A percentile compares a stretch with the other conserved stretches of the same genome.
Evolutionary conservation across 2,113 vertebrate species (phyloP).

Genomic region (Anser brachyrhynchus): DNA sequence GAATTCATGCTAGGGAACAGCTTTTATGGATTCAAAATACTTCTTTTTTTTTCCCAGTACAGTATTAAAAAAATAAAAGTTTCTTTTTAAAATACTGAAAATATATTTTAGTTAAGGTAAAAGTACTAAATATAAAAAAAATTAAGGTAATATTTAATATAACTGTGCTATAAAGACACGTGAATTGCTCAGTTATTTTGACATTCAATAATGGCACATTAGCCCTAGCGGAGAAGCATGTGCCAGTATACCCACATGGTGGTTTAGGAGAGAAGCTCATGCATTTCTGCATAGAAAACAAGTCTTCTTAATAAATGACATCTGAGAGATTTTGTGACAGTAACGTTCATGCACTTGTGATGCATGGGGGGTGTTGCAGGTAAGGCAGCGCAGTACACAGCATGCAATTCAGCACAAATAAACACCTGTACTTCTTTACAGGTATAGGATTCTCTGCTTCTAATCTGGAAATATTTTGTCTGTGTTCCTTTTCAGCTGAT

Average conservation of each 20-base stretch:
- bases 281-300: slow-evolving; percentile 57
- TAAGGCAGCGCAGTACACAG: slow-evolving; percentile 27
- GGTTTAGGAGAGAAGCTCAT: slow-evolving; percentile 39
- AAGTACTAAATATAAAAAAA: slow-evolving; percentile 67
- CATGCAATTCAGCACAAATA: slow-evolving; percentile 1
- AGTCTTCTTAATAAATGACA: slow-evolving; percentile 12
- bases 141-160: slow-evolving; percentile 57
- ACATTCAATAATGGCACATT: slow-evolving; percentile 55
- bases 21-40: slow-evolving; percentile 25
- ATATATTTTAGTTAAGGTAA: slow-evolving; percentile 70
- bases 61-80: slow-evolving; percentile 72
- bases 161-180: slow-evolving; percentile 56
- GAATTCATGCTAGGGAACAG: neutral
- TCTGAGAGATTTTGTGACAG: neutral
- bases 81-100: slow-evolving; percentile 64
- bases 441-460: slow-evolving; percentile 19
- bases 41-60: slow-evolving; percentile 19
- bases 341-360: neutral
- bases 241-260: slow-evolving; percentile 28
- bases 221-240: neutral
- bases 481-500: neutral
- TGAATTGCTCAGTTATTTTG: slow-evolving; percentile 43
- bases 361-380: neutral
- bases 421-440: neutral
- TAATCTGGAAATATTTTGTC: slow-evolving; percentile 21